Percentiles rank a stretch among this genome's conserved stretches.
Conservation (phyloP, 2,888 invertebrate genomes). For the Eurytoma californica region DNA sequence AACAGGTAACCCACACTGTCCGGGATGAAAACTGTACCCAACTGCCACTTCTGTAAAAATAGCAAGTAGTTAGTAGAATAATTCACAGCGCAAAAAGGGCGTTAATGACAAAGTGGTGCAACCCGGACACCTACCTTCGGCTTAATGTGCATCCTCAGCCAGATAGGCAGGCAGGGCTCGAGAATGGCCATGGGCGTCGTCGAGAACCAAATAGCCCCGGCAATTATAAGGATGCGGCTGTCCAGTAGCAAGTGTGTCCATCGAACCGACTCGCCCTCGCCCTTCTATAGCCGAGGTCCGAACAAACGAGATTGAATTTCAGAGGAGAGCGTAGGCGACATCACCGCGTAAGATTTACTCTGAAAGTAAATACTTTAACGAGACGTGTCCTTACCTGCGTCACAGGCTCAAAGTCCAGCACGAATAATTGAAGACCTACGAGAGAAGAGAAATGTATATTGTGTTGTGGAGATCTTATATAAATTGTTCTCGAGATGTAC, state of each 20-base stretch:
- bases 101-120: too few relatives aligned
- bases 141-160: slow-evolving; percentile 83
- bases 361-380: not conserved
- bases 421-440: slow-evolving; percentile 66
- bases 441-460: slow-evolving; percentile 15
- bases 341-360: not conserved
- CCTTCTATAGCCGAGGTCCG: slow-evolving; percentile 43
- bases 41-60: slow-evolving; percentile 80
- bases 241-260: slow-evolving; percentile 80
- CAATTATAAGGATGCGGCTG: slow-evolving; percentile 80
- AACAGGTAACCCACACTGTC: slow-evolving; percentile 90
- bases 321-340: not conserved
- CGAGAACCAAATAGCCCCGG: slow-evolving; percentile 85
- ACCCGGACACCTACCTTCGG: slow-evolving; percentile 76
- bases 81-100: too few relatives aligned
- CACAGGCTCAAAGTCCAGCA: slow-evolving; percentile 68
- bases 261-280: slow-evolving; percentile 74
- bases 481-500: too few relatives aligned
- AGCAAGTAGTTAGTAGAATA: too few relatives aligned
- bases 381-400: slow-evolving; percentile 58
- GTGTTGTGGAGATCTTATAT: too few relatives aligned
- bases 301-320: too few relatives aligned
- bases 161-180: slow-evolving; percentile 89
- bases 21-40: slow-evolving; percentile 89
- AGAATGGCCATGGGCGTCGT: slow-evolving; percentile 89